phyloP scores from a whole-genome alignment of 2,888 invertebrate species.

The Xanthostigma xanthostigma region DNA sequence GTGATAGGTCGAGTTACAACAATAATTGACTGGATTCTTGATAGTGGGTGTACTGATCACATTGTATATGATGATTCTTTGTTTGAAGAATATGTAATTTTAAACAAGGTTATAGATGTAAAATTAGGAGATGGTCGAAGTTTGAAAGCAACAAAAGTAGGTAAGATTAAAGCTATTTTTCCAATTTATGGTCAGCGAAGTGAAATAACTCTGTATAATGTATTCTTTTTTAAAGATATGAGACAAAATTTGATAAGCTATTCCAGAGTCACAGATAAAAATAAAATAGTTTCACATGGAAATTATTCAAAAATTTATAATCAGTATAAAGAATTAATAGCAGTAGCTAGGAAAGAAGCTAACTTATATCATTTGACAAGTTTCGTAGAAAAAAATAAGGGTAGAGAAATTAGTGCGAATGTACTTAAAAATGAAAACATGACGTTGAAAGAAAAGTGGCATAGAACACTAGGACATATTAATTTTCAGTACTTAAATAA shows the following conservation, averaged over 20 bases:
- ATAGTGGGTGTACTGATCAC: conserved; percentile 11
- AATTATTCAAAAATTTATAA: conserved; percentile 11
- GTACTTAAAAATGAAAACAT: conserved; percentile 4
- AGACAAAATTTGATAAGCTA: conserved; percentile 12
- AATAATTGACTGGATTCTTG: too few species aligned
- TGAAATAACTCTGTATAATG: conserved; percentile 3
- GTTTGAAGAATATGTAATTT: conserved; percentile 5
- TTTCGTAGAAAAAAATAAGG: background rate
- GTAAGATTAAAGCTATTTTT: conserved; percentile 4
- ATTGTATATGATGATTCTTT: conserved; percentile 9
- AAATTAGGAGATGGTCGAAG: conserved; percentile 9
- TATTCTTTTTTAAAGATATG: conserved; percentile 12
- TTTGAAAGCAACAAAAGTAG: conserved; percentile 10
- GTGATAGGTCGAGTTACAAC: too few species aligned
- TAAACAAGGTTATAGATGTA: conserved; percentile 7
- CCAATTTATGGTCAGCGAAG: conserved; percentile 1
- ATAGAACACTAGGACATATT: conserved; percentile 14
- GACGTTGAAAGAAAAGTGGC: conserved; percentile 14
- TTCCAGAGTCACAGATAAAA: conserved; percentile 10
- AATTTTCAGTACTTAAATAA: conserved; percentile 14
- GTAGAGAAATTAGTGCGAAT: conserved; percentile 1
- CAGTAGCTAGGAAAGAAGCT: conserved; percentile 10
- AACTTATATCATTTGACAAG: conserved; percentile 10
- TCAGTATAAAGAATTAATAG: conserved; percentile 8
- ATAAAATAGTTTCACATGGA: conserved; percentile 11